Base-by-base conservation (phyloP, 2,888 invertebrate species). In the Andrena bucephala region DNA sequence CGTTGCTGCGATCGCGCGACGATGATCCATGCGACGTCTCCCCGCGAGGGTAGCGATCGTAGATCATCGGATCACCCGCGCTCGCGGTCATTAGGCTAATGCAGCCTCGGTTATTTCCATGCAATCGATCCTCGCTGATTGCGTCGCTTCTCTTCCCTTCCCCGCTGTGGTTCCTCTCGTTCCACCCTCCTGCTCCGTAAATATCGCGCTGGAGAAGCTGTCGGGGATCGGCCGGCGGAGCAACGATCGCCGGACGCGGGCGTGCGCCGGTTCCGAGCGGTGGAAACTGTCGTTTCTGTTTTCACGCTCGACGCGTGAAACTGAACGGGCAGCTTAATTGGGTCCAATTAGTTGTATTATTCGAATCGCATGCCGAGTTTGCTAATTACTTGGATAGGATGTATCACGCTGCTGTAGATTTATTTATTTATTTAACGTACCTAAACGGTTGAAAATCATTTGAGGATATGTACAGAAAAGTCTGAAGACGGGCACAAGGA, bases 11-110 rank as follows among this genome's bases (percentile, higher is more conserved):
- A 81, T 81, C 81, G 83, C 74, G 67, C 81, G 74, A 73, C 73
- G 66, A 67, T 67, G 85, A 85, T 86, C 74, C 77, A 77, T 59
- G 62, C 70, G 80, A 80, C 74, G 78, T 77, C 81, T 73, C 67
- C 54, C 29, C 6, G 85, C 57, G 24, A 57, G 68, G 76, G 68
- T 72, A 69, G 59, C 73, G 87, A 90, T 85, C 90, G 89, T 90
- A 89, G 89, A 91, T 91, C 90, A 91, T 88, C 84, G 86, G 88
- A 90, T 90, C 89, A 87, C 87, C 86, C 88, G 89, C 85, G 85
- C 84, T 85, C 82, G 83, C 87, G 85, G 87, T 90, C 89, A 89
- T 91, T 91, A 90, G 87, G 89, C 90, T 90, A 90, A 91, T 88
- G 86, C 87, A 83, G 83, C 85, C 82, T 73, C 76, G 78, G 81